A percentile compares a stretch with the other conserved stretches of the same genome.
phyloP scores from a whole-genome alignment of 2,888 invertebrate species.

The Torymus texanus region DNA sequence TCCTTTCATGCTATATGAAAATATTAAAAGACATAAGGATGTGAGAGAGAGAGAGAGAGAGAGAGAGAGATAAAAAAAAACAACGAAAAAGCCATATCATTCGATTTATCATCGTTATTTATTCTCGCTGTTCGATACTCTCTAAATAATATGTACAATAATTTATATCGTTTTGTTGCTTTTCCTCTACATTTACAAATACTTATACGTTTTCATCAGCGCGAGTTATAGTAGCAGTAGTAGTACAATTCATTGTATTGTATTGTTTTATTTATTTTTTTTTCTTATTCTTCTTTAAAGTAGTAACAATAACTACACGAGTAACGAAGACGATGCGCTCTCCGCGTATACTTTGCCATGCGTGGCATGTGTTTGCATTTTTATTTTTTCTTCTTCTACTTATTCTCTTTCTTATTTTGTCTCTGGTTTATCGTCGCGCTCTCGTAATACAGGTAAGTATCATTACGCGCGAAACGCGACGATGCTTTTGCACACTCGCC shows the following conservation, averaged over 20 bases:
- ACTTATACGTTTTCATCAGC: conserved; percentile 60
- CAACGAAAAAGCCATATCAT: conserved; percentile 13
- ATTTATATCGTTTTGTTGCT: conserved; percentile 69
- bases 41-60: neutral
- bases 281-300: conserved; percentile 16
- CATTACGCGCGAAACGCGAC: neutral
- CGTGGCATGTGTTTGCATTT: neutral
- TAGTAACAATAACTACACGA: conserved; percentile 43
- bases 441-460: no score
- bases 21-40: conserved; percentile 5
- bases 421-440: no score
- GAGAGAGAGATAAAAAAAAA: neutral
- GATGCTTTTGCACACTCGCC: neutral
- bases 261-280: conserved; percentile 13
- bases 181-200: conserved; percentile 70
- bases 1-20: no score
- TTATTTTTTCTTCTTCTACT: neutral
- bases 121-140: conserved; percentile 56
- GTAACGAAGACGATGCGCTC: conserved; percentile 30
- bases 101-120: conserved; percentile 57
- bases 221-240: conserved; percentile 44
- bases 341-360: neutral
- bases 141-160: conserved; percentile 70
- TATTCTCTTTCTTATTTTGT: neutral
- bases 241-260: conserved; percentile 36